phyloP scores from a whole-genome alignment of 2,888 invertebrate genomes.

The Xestobium rufovillosum region DNA sequence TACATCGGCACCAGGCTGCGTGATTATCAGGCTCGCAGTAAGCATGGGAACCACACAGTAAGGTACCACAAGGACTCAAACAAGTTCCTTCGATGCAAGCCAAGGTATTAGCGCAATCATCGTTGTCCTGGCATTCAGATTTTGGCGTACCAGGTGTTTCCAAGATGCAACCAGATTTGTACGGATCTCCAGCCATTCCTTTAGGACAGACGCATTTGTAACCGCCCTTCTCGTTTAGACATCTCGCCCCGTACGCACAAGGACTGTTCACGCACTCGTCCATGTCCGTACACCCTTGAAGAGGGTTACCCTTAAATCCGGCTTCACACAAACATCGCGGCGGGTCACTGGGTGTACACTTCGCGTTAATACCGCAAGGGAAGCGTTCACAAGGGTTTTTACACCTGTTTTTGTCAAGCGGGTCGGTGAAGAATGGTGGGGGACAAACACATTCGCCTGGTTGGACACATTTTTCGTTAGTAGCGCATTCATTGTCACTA shows the following conservation, averaged over 20 bases:
- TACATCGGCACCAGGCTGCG: slow-evolving; percentile 82
- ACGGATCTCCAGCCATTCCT: slow-evolving; percentile 78
- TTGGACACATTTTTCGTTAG: slow-evolving; percentile 85
- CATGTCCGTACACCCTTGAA: slow-evolving; percentile 75
- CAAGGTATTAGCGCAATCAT: slow-evolving; percentile 73
- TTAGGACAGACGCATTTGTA: slow-evolving; percentile 80
- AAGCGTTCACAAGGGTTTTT: slow-evolving; percentile 89
- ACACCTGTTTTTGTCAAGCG: slow-evolving; percentile 74
- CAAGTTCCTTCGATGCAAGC: slow-evolving; percentile 74
- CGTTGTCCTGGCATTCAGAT: slow-evolving; percentile 61
- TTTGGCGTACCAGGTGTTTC: slow-evolving; percentile 49
- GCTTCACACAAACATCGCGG: slow-evolving; percentile 82
- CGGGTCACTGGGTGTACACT: slow-evolving; percentile 83
- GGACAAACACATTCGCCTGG: slow-evolving; percentile 88
- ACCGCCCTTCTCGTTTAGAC: slow-evolving; percentile 78
- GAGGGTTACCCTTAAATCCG: slow-evolving; percentile 77
- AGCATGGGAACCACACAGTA: slow-evolving; percentile 77
- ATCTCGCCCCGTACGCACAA: slow-evolving; percentile 82
- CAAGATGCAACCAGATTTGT: slow-evolving; percentile 69
- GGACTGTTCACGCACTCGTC: slow-evolving; percentile 81
- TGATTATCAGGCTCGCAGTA: slow-evolving; percentile 84
- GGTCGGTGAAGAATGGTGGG: slow-evolving; percentile 82
- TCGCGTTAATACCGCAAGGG: slow-evolving; percentile 83
- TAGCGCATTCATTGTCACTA: slow-evolving; percentile 72
- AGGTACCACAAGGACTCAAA: slow-evolving; percentile 68